These are phyloP conservation scores for Hypomesus transpacificus DNA, from an alignment of 2,113 vertebrate species.

Conservation along the genomic window DNA sequence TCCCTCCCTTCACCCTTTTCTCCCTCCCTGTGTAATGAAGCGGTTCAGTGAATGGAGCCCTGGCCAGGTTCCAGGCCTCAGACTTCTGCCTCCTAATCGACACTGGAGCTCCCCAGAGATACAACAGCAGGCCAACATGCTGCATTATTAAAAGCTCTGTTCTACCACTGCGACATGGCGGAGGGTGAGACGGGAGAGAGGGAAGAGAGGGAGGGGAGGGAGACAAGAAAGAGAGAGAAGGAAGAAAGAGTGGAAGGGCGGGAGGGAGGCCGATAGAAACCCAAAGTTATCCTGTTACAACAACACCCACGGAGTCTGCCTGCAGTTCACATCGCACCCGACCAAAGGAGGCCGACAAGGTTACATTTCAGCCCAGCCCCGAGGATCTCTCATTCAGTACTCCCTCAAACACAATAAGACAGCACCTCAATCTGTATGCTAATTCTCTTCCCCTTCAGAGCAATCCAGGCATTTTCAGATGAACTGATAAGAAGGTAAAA, in stretches of 20 bases:
- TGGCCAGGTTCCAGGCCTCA: constrained; percentile 52
- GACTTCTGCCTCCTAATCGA: constrained; percentile 56
- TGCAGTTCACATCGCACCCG: not conserved
- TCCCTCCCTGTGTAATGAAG: constrained; percentile 57
- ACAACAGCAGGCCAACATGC: constrained; percentile 52
- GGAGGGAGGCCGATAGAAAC: not conserved
- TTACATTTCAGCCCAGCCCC: constrained; percentile 14
- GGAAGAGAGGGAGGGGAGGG: not conserved
- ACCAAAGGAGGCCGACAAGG: constrained; percentile 19
- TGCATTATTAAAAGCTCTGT: constrained; percentile 67
- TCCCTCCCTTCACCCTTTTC: constrained; percentile 30
- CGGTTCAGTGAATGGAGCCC: constrained; percentile 50
- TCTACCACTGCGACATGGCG: constrained; percentile 26
- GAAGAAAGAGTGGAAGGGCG: not conserved
- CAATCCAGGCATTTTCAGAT: not conserved
- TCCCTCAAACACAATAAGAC: not conserved
- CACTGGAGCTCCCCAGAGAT: constrained; percentile 58
- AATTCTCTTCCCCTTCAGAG: not conserved
- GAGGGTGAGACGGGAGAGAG: not conserved
- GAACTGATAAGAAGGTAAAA: not conserved
- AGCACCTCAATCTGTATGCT: constrained; percentile 9
- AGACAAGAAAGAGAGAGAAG: not conserved
- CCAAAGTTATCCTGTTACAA: constrained; percentile 1
- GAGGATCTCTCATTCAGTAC: not conserved
- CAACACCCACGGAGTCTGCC: not conserved